Base-by-base conservation (phyloP, 2,113 vertebrate genomes). In the Tachycineta bicolor region DNA sequence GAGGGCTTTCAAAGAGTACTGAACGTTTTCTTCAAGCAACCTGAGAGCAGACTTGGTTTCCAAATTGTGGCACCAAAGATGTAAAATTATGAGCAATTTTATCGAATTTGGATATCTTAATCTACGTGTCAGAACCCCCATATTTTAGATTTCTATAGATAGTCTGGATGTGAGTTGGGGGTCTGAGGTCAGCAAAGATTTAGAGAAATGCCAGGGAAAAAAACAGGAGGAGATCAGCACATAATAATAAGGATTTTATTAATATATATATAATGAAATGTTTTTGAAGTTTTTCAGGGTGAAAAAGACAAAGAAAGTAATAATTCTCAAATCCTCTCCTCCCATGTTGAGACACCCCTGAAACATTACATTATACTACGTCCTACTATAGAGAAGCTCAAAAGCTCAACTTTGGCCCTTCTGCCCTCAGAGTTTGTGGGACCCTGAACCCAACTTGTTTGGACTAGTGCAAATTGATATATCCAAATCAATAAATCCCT, bases 401-500 rank as follows among this genome's bases (percentile, higher is more conserved):
- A 77, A 94, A 92, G 55, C 50, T 92, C 67, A 90, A 55, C 85
- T 93, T 93, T 83, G 93, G 58, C 85, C 82, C 88, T 90, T 46
- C 31, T 88, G 33, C 55, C 63, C 55, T 77, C 23, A 22, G 82
- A 95, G 71, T 91, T 65, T 90, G 75, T 59, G 46, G 75, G 46
- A 90, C 85, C 41, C 43, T 93, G 50, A 92, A 77, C 37, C 25
- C 20, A 80, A 4, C 70, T 80, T 92, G 85, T 93, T 96, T 94
- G 95, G 71, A 86, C 75, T 88, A 86, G 69, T 71, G 78, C 59
- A 93, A 96, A 95, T 87, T 83, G 81, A 65, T 90, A 70, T 55
- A 91, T 85, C 75, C 71, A 94, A 93, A 94, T 92, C 82, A 93
- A 86, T 90, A 93, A 91, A 93, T 91, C 79, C 87, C 63, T 90